These are phyloP conservation scores for Phocoena sinus DNA, from an alignment of 2,113 vertebrate genomes.

Conservation along the genomic window DNA sequence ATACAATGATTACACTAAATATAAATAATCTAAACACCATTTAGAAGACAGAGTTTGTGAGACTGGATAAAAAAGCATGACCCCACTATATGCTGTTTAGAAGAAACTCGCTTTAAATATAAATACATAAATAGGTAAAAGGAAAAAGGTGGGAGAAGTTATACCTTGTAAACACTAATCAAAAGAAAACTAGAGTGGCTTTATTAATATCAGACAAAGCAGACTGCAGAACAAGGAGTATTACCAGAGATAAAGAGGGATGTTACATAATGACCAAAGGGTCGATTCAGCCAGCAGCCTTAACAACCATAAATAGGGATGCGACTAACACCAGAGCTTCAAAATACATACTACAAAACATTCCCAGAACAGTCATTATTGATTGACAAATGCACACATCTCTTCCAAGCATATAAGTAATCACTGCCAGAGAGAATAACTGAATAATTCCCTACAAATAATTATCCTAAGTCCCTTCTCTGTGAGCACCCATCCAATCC, in stretches of 20 bases:
- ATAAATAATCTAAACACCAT: constrained; percentile 5
- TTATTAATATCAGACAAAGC: not conserved
- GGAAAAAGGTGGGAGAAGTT: not conserved
- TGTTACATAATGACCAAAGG: not conserved
- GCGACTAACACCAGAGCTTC: not conserved
- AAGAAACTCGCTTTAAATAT: not conserved
- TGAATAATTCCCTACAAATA: not conserved
- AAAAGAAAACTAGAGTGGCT: constrained; percentile 12
- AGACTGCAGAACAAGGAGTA: not conserved
- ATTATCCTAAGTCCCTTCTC: not conserved
- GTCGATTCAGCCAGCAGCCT: not conserved
- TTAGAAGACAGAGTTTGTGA: constrained; percentile 11
- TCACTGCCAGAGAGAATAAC: not conserved
- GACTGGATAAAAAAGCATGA: not conserved
- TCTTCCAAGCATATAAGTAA: not conserved
- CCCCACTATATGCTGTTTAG: not conserved
- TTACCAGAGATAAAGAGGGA: not conserved
- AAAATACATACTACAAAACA: not conserved
- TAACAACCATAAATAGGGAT: not conserved
- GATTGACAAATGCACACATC: not conserved
- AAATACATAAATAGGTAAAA: not conserved
- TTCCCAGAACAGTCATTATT: not conserved
- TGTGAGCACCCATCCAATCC: not conserved
- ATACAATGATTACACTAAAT: not conserved
- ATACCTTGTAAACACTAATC: not conserved